Percentiles rank a stretch among this genome's conserved stretches.
Evolutionary conservation across 1,140 invertebrate genomes (phyloP).

Genomic region (Heliconius eleuchia): DNA sequence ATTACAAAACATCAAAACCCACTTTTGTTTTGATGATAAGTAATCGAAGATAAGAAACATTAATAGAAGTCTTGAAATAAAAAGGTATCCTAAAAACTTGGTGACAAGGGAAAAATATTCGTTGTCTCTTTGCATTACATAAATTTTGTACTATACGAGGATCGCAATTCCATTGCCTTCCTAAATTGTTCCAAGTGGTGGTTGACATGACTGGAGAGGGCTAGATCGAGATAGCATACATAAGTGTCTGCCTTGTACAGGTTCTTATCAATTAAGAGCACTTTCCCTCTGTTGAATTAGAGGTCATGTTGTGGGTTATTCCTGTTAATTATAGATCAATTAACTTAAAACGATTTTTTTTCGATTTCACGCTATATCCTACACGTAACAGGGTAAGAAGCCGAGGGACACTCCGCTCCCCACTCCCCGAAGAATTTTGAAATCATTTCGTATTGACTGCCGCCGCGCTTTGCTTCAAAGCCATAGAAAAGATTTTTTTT

Average conservation of each 20-base stretch:
- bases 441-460: no score
- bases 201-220: conserved; percentile 12
- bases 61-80: not conserved
- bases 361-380: no score
- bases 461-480: no score
- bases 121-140: not conserved
- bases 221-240: not conserved
- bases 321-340: not conserved
- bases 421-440: no score
- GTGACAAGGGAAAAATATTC: not conserved
- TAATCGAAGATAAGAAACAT: no score
- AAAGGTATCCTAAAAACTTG: not conserved
- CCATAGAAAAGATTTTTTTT: no score
- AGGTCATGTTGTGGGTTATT: not conserved
- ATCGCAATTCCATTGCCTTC: not conserved
- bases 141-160: not conserved
- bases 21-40: not conserved
- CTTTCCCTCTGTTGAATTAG: not conserved
- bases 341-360: no score
- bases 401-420: no score
- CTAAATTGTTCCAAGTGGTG: conserved; percentile 14
- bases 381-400: no score
- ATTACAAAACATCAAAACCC: no score
- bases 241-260: not conserved
- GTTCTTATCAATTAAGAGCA: not conserved